Conservation (phyloP, 2,888 invertebrate species). For the Hoplodrina blanda region DNA sequence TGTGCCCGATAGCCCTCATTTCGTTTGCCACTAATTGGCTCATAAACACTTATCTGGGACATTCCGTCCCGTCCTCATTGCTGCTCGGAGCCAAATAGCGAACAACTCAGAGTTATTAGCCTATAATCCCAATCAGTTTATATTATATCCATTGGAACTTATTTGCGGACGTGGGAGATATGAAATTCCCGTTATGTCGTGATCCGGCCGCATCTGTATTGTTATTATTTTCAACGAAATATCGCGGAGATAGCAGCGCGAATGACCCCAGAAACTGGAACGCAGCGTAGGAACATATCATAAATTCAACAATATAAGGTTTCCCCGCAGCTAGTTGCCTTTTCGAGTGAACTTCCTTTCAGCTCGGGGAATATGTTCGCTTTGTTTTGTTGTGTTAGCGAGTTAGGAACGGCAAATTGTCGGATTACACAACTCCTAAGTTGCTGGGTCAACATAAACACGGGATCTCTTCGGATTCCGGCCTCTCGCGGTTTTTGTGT, state of each 20-base stretch:
- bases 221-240: slow-evolving; percentile 84
- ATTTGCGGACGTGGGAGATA: slow-evolving; percentile 66
- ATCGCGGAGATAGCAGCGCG: slow-evolving; percentile 78
- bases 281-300: slow-evolving; percentile 82
- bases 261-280: slow-evolving; percentile 83
- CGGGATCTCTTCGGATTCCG: slow-evolving; percentile 80
- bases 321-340: slow-evolving; percentile 87
- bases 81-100: slow-evolving; percentile 77
- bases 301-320: slow-evolving; percentile 88
- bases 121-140: slow-evolving; percentile 74
- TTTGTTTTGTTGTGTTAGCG: slow-evolving; percentile 89
- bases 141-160: slow-evolving; percentile 67
- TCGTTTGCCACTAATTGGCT: slow-evolving; percentile 83
- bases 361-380: slow-evolving; percentile 86
- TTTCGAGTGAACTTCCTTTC: slow-evolving; percentile 88
- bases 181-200: slow-evolving; percentile 68
- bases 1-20: slow-evolving; percentile 78
- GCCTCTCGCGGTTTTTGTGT: slow-evolving; percentile 77
- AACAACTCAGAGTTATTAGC: slow-evolving; percentile 73
- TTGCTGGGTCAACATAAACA: slow-evolving; percentile 85
- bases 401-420: slow-evolving; percentile 88
- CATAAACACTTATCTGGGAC: slow-evolving; percentile 86
- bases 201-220: slow-evolving; percentile 69
- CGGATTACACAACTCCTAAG: slow-evolving; percentile 88
- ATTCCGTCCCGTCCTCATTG: slow-evolving; percentile 76